A percentile compares a stretch with the other conserved stretches of the same genome.
Conservation (phyloP, 2,888 invertebrate species). For the Mesochorus sp. region DNA sequence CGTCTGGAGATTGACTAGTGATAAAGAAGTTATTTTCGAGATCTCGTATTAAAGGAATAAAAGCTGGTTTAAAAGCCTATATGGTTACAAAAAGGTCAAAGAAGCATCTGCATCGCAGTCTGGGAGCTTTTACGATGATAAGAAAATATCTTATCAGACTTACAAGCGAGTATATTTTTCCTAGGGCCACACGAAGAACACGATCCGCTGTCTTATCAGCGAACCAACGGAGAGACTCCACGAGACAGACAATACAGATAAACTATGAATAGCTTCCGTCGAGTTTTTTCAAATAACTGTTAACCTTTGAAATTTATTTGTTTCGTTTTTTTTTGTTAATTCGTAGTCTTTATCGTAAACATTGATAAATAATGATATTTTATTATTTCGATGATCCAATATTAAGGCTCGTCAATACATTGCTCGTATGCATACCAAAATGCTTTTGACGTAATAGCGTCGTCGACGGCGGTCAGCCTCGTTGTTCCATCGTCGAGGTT, state of each 20-base stretch:
- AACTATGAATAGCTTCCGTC: slow-evolving; percentile 10
- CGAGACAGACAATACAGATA: background rate
- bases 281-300: slow-evolving; percentile 1
- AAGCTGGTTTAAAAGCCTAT: too few relatives aligned
- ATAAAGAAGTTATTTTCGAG: background rate
- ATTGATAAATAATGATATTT: background rate
- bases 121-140: slow-evolving; percentile 23
- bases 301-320: background rate
- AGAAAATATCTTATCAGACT: background rate
- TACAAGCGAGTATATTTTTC: slow-evolving; percentile 5
- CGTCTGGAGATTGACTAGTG: too few relatives aligned
- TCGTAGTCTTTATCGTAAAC: background rate
- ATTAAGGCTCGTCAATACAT: background rate
- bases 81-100: background rate
- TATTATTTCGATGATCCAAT: background rate
- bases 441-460: background rate
- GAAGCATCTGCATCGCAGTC: background rate
- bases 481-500: slow-evolving; percentile 18
- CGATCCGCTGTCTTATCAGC: slow-evolving; percentile 31
- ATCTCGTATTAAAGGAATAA: background rate
- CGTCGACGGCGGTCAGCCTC: background rate
- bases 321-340: background rate
- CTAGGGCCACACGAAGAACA: slow-evolving; percentile 8
- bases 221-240: slow-evolving; percentile 1
- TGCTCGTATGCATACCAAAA: background rate